Conservation (phyloP, 2,888 invertebrate genomes). For the Leptopilina drosophilae region DNA sequence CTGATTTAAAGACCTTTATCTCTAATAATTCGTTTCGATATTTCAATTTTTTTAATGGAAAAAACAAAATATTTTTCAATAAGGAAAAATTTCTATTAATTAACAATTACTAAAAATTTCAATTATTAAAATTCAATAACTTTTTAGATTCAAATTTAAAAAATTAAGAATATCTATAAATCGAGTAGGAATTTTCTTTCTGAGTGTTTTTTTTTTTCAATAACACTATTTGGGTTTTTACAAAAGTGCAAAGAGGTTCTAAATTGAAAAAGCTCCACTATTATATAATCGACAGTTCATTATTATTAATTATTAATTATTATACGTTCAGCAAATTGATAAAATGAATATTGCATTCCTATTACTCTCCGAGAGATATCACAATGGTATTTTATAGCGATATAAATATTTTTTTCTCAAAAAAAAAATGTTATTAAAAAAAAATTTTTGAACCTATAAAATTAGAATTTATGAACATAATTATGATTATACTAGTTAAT, state of each 20-base stretch:
- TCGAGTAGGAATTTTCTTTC: background rate
- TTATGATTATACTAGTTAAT: conserved; percentile 4
- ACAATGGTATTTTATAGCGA: conserved; percentile 17
- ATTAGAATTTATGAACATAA: conserved; percentile 16
- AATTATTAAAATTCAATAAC: too few species aligned
- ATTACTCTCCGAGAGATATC: conserved; percentile 23
- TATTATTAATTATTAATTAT: background rate
- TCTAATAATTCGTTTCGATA: too few species aligned
- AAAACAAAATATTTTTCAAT: too few species aligned
- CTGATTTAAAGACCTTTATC: too few species aligned
- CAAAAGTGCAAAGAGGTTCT: conserved; percentile 17
- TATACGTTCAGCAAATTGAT: background rate
- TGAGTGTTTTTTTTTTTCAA: too few species aligned
- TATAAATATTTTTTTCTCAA: background rate
- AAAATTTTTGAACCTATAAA: background rate
- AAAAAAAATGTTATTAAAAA: conserved; percentile 2
- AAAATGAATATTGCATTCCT: conserved; percentile 19
- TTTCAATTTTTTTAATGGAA: too few species aligned
- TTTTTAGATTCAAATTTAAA: too few species aligned
- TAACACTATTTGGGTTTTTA: background rate
- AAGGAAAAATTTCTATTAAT: too few species aligned
- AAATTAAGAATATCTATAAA: too few species aligned
- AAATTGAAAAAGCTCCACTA: background rate
- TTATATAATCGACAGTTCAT: background rate
- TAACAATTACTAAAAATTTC: too few species aligned